These are phyloP conservation scores for Perithous albicinctus DNA, from an alignment of 2,888 invertebrate genomes.

Conservation along the genomic window DNA sequence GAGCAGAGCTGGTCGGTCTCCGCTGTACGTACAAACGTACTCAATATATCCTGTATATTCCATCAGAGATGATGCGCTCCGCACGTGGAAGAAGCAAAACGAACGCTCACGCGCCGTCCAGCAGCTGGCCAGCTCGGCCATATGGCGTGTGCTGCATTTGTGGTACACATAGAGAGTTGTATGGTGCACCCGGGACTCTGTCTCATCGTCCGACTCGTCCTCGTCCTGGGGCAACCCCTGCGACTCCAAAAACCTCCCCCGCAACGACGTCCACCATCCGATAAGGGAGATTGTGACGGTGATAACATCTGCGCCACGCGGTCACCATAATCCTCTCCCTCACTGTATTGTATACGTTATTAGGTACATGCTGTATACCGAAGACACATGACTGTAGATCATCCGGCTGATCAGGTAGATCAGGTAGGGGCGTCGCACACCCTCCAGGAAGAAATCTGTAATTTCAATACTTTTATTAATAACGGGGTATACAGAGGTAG, in stretches of 20 bases:
- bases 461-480: not conserved
- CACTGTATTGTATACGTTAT: constrained; percentile 26
- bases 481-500: not conserved
- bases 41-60: not conserved
- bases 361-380: not conserved
- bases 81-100: constrained; percentile 71
- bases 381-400: constrained; percentile 26
- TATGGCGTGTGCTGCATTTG: constrained; percentile 75
- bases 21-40: constrained; percentile 6
- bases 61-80: constrained; percentile 48
- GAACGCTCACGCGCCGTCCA: constrained; percentile 67
- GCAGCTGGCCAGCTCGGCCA: constrained; percentile 78
- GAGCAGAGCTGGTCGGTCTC: not conserved
- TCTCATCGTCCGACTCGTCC: constrained; percentile 52
- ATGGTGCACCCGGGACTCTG: not conserved
- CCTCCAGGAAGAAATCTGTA: constrained; percentile 13
- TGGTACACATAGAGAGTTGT: not conserved
- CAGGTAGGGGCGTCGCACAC: not conserved
- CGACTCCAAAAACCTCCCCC: constrained; percentile 71
- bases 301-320: constrained; percentile 63
- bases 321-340: constrained; percentile 32
- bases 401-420: constrained; percentile 3
- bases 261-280: constrained; percentile 62
- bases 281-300: constrained; percentile 68
- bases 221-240: constrained; percentile 55